These are phyloP conservation scores for Thamnophis sirtalis DNA, from an alignment of 2,113 vertebrate genomes.

Conservation along the genomic window DNA sequence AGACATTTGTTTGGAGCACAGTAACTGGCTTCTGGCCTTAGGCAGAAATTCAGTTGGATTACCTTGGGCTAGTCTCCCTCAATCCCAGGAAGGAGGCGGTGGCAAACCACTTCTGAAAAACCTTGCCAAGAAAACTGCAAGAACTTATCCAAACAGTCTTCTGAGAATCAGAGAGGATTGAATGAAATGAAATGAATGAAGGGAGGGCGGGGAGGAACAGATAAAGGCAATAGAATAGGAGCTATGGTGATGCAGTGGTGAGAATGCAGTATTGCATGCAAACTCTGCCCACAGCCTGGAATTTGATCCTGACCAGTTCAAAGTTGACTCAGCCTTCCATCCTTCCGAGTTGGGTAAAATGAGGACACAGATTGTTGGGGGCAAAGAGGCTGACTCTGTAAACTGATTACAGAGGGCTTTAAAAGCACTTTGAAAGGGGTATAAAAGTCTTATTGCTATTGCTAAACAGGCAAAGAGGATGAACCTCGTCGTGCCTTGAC, in stretches of 20 bases:
- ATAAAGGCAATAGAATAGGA: background rate
- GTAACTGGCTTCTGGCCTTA: background rate
- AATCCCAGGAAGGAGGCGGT: background rate
- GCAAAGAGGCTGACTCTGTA: background rate
- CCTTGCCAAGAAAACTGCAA: background rate
- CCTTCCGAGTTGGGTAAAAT: background rate
- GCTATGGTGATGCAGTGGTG: background rate
- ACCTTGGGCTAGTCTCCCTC: background rate
- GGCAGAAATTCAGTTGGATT: background rate
- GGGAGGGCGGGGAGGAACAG: fast-evolving
- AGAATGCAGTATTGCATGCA: background rate
- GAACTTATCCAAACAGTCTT: background rate
- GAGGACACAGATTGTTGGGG: background rate
- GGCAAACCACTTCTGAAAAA: background rate
- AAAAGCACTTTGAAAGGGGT: background rate
- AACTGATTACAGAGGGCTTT: background rate
- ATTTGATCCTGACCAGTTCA: background rate
- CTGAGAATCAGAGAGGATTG: background rate
- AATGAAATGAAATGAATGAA: background rate
- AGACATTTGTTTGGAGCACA: background rate
- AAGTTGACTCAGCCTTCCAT: background rate
- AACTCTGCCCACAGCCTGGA: background rate
- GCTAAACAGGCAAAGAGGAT: background rate
- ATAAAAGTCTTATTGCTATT: background rate
- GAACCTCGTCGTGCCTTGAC: background rate